These are phyloP conservation scores for Protobothrops mucrosquamatus DNA, from an alignment of 2,113 vertebrate species.

Conservation along the genomic window DNA sequence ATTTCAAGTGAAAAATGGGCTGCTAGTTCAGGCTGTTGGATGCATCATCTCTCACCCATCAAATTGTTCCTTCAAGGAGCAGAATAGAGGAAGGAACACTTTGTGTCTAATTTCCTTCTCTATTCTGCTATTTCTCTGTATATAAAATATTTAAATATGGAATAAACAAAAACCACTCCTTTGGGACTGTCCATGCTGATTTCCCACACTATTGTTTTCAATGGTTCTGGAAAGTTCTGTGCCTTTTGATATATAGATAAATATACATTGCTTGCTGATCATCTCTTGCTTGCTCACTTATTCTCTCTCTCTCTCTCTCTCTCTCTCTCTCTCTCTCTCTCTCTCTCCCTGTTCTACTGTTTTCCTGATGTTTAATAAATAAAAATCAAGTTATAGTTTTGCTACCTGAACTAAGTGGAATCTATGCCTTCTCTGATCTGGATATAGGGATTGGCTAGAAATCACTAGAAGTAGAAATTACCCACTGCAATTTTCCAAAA, in stretches of 20 bases:
- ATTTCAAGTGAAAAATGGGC: background rate
- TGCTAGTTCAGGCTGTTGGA: background rate
- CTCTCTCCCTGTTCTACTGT: background rate
- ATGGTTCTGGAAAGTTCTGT: background rate
- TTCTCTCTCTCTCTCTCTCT: background rate
- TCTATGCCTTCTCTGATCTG: background rate
- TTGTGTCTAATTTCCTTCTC: background rate
- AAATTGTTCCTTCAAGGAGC: background rate
- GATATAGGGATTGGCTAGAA: background rate
- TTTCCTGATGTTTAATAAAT: background rate
- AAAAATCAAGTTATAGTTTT: background rate
- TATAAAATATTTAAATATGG: background rate
- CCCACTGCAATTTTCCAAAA: background rate
- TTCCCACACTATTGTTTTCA: background rate
- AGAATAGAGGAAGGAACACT: background rate
- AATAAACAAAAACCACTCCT: background rate
- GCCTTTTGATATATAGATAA: background rate
- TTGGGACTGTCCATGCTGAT: background rate
- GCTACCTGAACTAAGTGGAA: background rate
- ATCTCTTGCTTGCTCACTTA: background rate
- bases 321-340: background rate
- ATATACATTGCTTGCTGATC: background rate
- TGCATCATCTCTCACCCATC: background rate
- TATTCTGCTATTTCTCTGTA: background rate
- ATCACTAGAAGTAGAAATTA: background rate